Percentiles rank a stretch among this genome's conserved stretches.
Conservation (phyloP, 2,888 invertebrate genomes). For the Mactromeris polynyma region DNA sequence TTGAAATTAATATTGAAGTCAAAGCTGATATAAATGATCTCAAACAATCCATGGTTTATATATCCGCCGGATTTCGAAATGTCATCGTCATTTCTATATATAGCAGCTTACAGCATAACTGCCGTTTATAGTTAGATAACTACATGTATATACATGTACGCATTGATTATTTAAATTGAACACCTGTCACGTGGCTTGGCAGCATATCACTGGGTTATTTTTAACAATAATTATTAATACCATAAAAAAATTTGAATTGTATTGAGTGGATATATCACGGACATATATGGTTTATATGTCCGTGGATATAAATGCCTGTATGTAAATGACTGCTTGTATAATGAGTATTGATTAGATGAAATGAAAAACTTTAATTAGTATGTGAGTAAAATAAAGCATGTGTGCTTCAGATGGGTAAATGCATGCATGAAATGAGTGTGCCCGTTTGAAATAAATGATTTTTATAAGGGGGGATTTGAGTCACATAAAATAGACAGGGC, state of each 20-base stretch:
- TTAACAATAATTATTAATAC: neutral
- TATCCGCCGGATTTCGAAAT: neutral
- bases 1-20: conserved; percentile 32
- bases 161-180: neutral
- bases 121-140: neutral
- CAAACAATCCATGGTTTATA: neutral
- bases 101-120: neutral
- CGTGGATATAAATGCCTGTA: neutral
- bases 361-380: too few species aligned
- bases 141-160: neutral
- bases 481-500: too few species aligned
- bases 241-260: neutral
- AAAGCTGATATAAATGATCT: conserved; percentile 26
- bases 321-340: neutral
- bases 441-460: too few species aligned
- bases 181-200: neutral
- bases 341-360: neutral
- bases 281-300: neutral
- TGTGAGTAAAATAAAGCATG: too few species aligned
- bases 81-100: neutral
- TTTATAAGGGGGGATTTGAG: too few species aligned
- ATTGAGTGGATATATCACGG: neutral
- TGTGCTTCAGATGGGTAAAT: too few species aligned
- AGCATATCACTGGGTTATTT: neutral
- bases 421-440: too few species aligned